phyloP scores from a whole-genome alignment of 1,140 invertebrate genomes.

The Sinella curviseta region DNA sequence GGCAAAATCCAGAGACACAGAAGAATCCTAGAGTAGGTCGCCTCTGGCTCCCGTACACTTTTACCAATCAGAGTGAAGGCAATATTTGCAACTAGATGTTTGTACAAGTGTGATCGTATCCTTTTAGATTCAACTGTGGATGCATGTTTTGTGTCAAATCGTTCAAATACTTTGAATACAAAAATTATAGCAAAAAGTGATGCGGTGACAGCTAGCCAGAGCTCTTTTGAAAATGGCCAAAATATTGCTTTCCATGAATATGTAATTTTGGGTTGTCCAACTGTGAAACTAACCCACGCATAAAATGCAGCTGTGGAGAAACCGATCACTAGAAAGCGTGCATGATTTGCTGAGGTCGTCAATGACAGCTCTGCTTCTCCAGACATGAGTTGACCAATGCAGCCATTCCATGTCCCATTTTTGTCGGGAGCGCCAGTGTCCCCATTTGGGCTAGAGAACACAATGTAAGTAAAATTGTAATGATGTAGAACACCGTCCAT shows the following conservation, averaged over 20 bases:
- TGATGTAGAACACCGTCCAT: not conserved
- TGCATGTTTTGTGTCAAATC: not conserved
- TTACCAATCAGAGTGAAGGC: slow-evolving; percentile 8
- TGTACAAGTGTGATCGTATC: not conserved
- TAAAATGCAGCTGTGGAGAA: slow-evolving; percentile 4
- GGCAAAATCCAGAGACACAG: not conserved
- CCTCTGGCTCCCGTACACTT: not conserved
- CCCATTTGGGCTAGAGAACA: not conserved
- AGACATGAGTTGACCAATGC: not conserved
- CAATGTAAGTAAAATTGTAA: slow-evolving; percentile 1
- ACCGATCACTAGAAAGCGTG: not conserved
- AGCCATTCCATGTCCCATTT: slow-evolving; percentile 14
- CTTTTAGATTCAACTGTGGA: not conserved
- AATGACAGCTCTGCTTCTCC: not conserved
- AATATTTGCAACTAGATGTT: not conserved
- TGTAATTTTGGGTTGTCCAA: not conserved
- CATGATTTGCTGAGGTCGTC: not conserved
- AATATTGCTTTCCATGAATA: slow-evolving; percentile 25
- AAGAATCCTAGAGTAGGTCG: not conserved
- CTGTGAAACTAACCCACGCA: not conserved
- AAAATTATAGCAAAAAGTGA: not conserved
- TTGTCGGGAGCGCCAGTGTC: not conserved
- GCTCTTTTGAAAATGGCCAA: not conserved
- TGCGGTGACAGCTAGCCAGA: not conserved
- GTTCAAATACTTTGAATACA: not conserved